Percentiles rank a stretch among this genome's conserved stretches.
phyloP scores from a whole-genome alignment of 2,888 invertebrate species.

The Sussaba pulchella region DNA sequence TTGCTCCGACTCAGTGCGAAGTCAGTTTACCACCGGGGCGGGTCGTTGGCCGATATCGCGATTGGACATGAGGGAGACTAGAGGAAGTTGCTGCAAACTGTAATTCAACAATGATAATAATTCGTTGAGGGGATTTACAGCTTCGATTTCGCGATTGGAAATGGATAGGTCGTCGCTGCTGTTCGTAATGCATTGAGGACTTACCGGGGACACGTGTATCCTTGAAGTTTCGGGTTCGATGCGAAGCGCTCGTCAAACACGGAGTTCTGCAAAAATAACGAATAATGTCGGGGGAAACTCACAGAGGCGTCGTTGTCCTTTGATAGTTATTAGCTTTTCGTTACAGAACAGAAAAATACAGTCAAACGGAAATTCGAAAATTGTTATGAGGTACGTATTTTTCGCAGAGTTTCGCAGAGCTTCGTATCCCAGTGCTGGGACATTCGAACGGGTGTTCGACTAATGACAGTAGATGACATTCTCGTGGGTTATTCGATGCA shows the following conservation, averaged over 20 bases:
- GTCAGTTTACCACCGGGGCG: not conserved
- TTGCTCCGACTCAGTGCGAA: not conserved
- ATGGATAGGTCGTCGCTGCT: not conserved
- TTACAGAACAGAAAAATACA: not conserved
- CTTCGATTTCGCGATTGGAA: not conserved
- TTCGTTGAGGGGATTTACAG: not conserved
- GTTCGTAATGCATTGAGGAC: not conserved
- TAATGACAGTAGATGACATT: not conserved
- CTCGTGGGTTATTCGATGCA: not conserved
- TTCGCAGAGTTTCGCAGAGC: not conserved
- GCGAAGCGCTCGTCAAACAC: not conserved
- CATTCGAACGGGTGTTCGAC: not conserved
- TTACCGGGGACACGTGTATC: not conserved
- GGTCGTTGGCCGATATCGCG: not conserved
- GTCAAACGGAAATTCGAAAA: not conserved
- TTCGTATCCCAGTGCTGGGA: not conserved
- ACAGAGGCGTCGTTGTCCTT: no score
- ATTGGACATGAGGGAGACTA: not conserved
- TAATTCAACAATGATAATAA: not conserved
- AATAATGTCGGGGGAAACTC: no score
- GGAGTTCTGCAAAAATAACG: constrained; percentile 1
- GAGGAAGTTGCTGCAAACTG: not conserved
- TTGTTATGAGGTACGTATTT: not conserved
- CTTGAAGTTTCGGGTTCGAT: not conserved
- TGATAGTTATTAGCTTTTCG: no score